phyloP scores from a whole-genome alignment of 2,888 invertebrate species.

The Ypsolopha sequella region DNA sequence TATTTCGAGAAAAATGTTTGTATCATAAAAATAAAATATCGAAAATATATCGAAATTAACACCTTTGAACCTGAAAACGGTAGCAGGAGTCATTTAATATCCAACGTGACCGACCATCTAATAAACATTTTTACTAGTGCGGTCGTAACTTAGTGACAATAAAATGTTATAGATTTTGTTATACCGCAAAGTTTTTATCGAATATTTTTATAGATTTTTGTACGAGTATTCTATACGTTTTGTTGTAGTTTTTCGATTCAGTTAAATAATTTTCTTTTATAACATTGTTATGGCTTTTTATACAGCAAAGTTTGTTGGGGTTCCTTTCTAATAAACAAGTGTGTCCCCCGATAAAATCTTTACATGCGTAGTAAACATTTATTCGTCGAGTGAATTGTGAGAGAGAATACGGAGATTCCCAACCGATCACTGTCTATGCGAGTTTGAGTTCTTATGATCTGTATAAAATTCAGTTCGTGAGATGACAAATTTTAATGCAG shows the following conservation, averaged over 20 bases:
- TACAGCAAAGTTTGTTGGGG: slow-evolving; percentile 14
- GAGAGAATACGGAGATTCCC: background rate
- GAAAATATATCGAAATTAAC: too few relatives aligned
- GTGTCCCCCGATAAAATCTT: slow-evolving; percentile 27
- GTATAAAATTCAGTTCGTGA: too few relatives aligned
- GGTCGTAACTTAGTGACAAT: background rate
- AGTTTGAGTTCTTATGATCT: too few relatives aligned
- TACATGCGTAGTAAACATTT: slow-evolving; percentile 29
- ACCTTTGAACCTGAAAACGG: too few relatives aligned
- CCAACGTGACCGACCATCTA: too few relatives aligned
- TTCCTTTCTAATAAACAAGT: slow-evolving; percentile 36
- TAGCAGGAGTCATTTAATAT: too few relatives aligned
- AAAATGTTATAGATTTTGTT: background rate
- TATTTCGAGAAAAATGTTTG: too few relatives aligned
- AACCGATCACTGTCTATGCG: too few relatives aligned
- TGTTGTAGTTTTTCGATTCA: background rate
- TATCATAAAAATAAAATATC: too few relatives aligned
- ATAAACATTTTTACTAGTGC: too few relatives aligned
- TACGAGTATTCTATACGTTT: background rate
- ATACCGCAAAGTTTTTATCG: background rate
- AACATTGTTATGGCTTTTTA: slow-evolving; percentile 8
- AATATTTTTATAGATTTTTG: background rate
- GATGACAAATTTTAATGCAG: too few relatives aligned
- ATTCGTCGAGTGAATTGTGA: slow-evolving; percentile 14
- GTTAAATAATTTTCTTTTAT: slow-evolving; percentile 8